Percentiles rank a stretch among this genome's conserved stretches.
Conservation (phyloP, 2,797 vertebrate species). For the Apodemus agrarius region DNA sequence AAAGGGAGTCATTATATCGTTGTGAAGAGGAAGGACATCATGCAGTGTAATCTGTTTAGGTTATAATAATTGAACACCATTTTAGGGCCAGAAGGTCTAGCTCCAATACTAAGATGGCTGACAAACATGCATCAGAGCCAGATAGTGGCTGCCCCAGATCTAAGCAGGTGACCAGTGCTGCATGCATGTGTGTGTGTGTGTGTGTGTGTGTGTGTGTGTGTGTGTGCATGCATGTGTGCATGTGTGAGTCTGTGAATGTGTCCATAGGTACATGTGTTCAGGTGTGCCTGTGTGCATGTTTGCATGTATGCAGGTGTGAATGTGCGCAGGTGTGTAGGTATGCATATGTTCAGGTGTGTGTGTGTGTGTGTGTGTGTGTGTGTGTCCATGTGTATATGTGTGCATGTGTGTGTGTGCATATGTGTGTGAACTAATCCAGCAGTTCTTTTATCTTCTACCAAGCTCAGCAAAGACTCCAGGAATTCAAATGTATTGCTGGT, state of each 20-base stretch:
- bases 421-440: neutral
- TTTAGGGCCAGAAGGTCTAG: too few relatives aligned
- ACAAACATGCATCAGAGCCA: neutral
- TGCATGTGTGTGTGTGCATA: neutral
- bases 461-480: neutral
- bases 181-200: neutral
- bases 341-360: too few relatives aligned
- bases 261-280: neutral
- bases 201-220: neutral
- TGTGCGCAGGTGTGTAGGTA: neutral
- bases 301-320: neutral
- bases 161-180: neutral
- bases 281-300: neutral
- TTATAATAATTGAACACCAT: too few relatives aligned
- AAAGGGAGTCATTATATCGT: neutral
- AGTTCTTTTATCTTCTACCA: neutral
- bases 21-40: neutral
- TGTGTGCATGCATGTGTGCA: neutral
- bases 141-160: neutral
- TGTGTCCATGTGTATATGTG: neutral
- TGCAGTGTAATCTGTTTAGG: neutral
- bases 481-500: neutral
- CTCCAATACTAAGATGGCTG: neutral
- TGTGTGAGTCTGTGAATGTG: neutral
- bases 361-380: neutral